phyloP scores from a whole-genome alignment of 2,797 vertebrate species.

The Macropus fuliginosus region DNA sequence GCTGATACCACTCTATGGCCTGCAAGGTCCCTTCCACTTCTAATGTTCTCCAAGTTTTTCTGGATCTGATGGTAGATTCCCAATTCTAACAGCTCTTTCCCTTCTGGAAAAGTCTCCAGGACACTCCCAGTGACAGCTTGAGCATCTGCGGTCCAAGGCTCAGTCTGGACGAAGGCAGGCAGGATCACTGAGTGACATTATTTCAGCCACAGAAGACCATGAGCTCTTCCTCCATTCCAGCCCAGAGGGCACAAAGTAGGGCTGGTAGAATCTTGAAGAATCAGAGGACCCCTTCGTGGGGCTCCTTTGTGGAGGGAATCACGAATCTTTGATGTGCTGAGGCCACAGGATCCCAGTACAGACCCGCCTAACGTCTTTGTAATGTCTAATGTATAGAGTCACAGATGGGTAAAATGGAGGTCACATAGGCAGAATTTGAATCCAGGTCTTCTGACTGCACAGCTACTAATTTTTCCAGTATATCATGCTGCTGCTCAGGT shows the following conservation, averaged over 20 bases:
- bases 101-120: not conserved
- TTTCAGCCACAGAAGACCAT: not conserved
- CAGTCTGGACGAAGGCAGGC: no score
- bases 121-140: not conserved
- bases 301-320: not conserved
- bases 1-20: not conserved
- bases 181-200: not conserved
- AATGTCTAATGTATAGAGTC: not conserved
- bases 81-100: not conserved
- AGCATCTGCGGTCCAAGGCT: not conserved
- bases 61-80: not conserved
- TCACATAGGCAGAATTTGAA: not conserved
- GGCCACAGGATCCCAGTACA: no score
- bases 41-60: not conserved
- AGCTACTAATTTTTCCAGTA: not conserved
- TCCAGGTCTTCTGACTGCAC: not conserved
- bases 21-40: no score
- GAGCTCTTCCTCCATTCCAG: not conserved
- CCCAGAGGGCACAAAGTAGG: not conserved
- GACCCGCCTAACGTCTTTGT: not conserved
- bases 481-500: no score
- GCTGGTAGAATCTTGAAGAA: not conserved
- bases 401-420: not conserved
- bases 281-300: not conserved
- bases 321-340: no score